These are phyloP conservation scores for Hypocryptadius cinnamomeus DNA, from an alignment of 2,113 vertebrate genomes.

Conservation along the genomic window DNA sequence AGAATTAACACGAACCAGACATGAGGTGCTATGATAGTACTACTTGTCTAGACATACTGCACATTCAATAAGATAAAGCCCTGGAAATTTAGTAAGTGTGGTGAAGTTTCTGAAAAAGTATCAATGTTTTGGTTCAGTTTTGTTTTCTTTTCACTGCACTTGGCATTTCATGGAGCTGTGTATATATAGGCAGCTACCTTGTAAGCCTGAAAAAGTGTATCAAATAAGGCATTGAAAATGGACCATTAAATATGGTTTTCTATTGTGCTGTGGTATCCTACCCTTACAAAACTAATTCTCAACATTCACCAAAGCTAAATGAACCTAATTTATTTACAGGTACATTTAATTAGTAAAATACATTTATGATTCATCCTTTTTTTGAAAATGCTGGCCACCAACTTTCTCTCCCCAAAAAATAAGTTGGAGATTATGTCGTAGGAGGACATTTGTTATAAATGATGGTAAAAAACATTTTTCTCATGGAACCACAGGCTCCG, in stretches of 20 bases:
- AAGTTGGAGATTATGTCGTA: not conserved
- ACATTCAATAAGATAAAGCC: not conserved
- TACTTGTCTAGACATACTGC: not conserved
- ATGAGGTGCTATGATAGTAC: not conserved
- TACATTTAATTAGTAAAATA: not conserved
- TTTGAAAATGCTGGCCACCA: not conserved
- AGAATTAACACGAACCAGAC: not conserved
- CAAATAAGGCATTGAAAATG: not conserved
- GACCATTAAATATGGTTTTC: not conserved
- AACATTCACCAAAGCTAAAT: not conserved
- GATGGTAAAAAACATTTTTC: not conserved
- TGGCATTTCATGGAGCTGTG: not conserved
- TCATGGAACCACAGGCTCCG: not conserved
- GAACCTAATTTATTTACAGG: not conserved
- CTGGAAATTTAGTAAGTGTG: not conserved
- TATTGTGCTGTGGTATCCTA: not conserved
- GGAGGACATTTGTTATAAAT: not conserved
- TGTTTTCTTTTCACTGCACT: not conserved
- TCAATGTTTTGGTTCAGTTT: not conserved
- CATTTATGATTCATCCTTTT: not conserved
- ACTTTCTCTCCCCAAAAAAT: not conserved
- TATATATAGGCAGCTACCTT: not conserved
- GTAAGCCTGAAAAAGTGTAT: not conserved
- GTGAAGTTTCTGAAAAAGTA: not conserved
- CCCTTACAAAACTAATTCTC: not conserved